Evolutionary conservation across 2,888 invertebrate genomes (phyloP), one percentile per base, ranked within the genome.

Genomic region (Ichneumoninae sp.): DNA sequence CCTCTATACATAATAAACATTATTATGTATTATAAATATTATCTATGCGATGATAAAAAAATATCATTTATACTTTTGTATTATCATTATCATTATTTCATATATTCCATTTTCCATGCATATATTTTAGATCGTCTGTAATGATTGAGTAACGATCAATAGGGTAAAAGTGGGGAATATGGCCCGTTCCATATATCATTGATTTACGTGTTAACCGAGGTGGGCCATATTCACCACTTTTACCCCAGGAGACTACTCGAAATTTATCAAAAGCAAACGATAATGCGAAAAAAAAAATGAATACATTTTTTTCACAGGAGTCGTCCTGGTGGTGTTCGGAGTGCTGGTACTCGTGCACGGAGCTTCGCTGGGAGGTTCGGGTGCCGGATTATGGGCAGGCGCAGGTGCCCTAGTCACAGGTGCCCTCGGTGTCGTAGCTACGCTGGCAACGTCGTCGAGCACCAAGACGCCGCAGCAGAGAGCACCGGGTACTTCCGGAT

Each of bases 341-440:
- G 95, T 96, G 30, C 90, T 96, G 86, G 96, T 95, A 1, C 94
- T 96, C 86, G 95, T 96, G 86, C 95, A 96, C 91, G 95, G 95
- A 66, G 95, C 96, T 22, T 94, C 94, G 54, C 90, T 95, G 75
- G 94, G 95, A 44, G 91, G 95, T 75, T 95, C 95, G 40, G 96
- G 96, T 30, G 96, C 96, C 1, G 96, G 96, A 3, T 94, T 96
- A 78, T 96, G 96, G 96, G 95, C 96, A 66, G 96, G 96, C 26
- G 95, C 95, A 84, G 94, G 96, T 57, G 95, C 96, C 10, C 95
- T 96, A 19, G 95, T 95, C 6, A 95, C 96, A 0, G 96, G 96
- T 1, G 94, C 94, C 0, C 94, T 96, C 5, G 96, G 96, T 4
- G 95, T 96, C 71, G 94, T 96, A 8, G 96, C 96, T 8, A 92